Conservation (phyloP, 2,888 invertebrate genomes). For the Netelia virgata region DNA sequence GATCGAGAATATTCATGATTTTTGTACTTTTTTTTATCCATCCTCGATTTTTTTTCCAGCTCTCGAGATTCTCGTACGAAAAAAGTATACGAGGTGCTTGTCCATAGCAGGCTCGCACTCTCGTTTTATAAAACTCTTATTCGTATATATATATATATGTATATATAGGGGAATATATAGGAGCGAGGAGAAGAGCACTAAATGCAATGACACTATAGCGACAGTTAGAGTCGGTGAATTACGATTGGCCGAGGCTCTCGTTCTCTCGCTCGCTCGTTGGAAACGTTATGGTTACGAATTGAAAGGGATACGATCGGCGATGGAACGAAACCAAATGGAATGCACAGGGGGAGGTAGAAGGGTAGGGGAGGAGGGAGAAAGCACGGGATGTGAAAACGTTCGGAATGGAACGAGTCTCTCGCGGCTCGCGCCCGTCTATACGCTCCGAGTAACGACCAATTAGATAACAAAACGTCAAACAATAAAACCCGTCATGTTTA, state of each 20-base stretch:
- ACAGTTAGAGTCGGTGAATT: slow-evolving; percentile 70
- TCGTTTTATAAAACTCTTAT: slow-evolving; percentile 44
- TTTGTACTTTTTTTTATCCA: no score
- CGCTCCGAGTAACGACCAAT: slow-evolving; percentile 77
- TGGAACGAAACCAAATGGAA: slow-evolving; percentile 70
- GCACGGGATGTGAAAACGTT: slow-evolving; percentile 44
- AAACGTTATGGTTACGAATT: slow-evolving; percentile 70
- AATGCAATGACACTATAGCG: slow-evolving; percentile 69
- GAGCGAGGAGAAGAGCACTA: slow-evolving; percentile 57
- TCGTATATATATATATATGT: slow-evolving; percentile 20
- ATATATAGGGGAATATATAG: slow-evolving; percentile 17
- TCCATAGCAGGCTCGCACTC: background rate
- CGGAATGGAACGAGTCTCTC: slow-evolving; percentile 72
- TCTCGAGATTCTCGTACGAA: background rate
- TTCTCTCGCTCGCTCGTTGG: slow-evolving; percentile 40
- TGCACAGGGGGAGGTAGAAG: slow-evolving; percentile 28
- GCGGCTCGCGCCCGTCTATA: slow-evolving; percentile 65
- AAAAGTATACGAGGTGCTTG: slow-evolving; percentile 2
- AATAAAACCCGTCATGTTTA: slow-evolving; percentile 82
- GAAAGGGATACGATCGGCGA: slow-evolving; percentile 70
- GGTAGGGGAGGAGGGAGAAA: slow-evolving; percentile 13
- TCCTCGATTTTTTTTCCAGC: background rate
- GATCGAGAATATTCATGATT: no score
- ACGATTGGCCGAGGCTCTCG: slow-evolving; percentile 58
- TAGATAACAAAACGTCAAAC: slow-evolving; percentile 83